Conservation (phyloP, 1,140 invertebrate species). For the Aricia agestis region DNA sequence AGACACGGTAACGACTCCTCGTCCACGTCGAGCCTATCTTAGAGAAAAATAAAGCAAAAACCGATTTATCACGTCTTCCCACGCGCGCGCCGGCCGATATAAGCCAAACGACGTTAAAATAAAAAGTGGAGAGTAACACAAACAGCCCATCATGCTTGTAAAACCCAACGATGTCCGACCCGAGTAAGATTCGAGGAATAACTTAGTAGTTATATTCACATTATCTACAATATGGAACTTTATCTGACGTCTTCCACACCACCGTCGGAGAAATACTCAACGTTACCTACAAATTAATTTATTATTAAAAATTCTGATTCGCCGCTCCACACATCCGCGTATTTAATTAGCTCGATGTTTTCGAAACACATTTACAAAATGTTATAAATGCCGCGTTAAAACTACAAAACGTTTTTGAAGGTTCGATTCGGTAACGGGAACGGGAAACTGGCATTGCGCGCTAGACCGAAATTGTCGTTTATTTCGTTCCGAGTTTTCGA, state of each 20-base stretch:
- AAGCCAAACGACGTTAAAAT: slow-evolving; percentile 50
- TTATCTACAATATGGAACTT: slow-evolving; percentile 73
- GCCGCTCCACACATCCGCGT: slow-evolving; percentile 29
- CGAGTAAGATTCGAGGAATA: slow-evolving; percentile 58
- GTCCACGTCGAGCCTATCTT: slow-evolving; percentile 61
- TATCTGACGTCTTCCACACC: slow-evolving; percentile 50
- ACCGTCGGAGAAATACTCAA: slow-evolving; percentile 11
- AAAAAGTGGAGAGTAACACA: slow-evolving; percentile 52
- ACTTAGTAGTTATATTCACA: slow-evolving; percentile 72
- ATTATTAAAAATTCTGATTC: slow-evolving; percentile 42
- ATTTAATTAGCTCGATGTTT: slow-evolving; percentile 5
- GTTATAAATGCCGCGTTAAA: background rate
- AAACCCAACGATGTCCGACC: slow-evolving; percentile 70
- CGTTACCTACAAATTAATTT: slow-evolving; percentile 12
- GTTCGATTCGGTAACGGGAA: slow-evolving; percentile 1
- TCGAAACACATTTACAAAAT: background rate
- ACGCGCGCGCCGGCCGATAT: slow-evolving; percentile 62
- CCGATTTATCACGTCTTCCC: slow-evolving; percentile 69
- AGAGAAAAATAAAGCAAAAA: slow-evolving; percentile 62
- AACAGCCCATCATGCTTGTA: slow-evolving; percentile 65
- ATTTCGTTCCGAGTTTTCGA: slow-evolving; percentile 5
- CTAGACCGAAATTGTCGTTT: background rate
- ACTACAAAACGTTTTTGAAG: background rate
- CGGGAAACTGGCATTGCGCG: background rate
- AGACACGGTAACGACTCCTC: slow-evolving; percentile 51